Conservation (phyloP, 2,113 vertebrate species). For the Nannospalax galili region DNA sequence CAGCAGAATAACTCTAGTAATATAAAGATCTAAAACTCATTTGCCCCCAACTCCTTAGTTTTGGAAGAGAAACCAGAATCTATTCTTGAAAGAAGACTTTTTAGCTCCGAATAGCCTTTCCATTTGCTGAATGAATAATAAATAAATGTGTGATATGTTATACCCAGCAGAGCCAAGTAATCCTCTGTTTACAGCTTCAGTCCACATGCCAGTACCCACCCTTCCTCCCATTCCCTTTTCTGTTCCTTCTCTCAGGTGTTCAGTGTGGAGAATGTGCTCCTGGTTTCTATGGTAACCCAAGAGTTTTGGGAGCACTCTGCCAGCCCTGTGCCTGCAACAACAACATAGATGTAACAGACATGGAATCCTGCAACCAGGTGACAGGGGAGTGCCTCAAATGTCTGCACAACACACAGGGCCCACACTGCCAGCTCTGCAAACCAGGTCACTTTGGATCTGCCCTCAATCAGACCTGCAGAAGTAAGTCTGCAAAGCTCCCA, state of each 20-base stretch:
- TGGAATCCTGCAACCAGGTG: constrained; percentile 84
- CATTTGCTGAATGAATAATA: constrained; percentile 6
- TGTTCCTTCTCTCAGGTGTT: constrained; percentile 82
- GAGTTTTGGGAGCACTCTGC: constrained; percentile 79
- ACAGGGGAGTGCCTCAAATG: constrained; percentile 91
- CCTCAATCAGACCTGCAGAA: constrained; percentile 88
- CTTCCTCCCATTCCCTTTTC: background rate
- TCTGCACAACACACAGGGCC: constrained; percentile 89
- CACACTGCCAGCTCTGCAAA: constrained; percentile 89
- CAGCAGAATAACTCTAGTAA: background rate
- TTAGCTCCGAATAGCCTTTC: background rate
- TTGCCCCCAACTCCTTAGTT: background rate
- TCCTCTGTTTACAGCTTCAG: background rate
- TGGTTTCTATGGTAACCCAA: constrained; percentile 89
- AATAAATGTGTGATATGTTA: background rate
- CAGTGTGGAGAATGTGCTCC: constrained; percentile 87
- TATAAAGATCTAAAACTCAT: background rate
- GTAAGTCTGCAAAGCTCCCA: constrained; percentile 81
- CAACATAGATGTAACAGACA: constrained; percentile 88
- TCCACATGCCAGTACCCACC: background rate
- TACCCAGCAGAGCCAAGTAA: background rate
- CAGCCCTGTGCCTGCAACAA: constrained; percentile 89
- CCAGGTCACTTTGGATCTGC: constrained; percentile 92
- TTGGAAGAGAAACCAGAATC: constrained; percentile 20
- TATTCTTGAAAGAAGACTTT: constrained; percentile 1